These are phyloP conservation scores for Heloderma charlesbogerti DNA, from an alignment of 2,113 vertebrate species.

Conservation along the genomic window DNA sequence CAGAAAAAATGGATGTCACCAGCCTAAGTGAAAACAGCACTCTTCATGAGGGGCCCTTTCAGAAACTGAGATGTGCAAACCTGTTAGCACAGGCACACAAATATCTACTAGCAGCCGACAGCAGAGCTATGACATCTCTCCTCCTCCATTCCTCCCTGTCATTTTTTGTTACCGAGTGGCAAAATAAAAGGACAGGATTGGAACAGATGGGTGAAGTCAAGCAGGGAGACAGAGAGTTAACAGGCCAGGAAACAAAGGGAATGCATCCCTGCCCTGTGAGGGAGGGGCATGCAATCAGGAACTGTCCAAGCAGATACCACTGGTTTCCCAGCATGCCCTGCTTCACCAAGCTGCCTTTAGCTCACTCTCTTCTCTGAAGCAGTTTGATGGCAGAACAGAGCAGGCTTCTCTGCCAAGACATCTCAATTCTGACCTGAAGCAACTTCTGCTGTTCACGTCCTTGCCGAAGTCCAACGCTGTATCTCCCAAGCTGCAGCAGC, in stretches of 20 bases:
- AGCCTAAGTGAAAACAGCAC: slow-evolving; percentile 48
- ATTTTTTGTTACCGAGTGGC: background rate
- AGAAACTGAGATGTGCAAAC: slow-evolving; percentile 19
- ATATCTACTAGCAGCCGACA: slow-evolving; percentile 23
- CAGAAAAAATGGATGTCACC: slow-evolving; percentile 53
- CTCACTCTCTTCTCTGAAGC: slow-evolving; percentile 1
- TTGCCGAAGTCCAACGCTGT: background rate
- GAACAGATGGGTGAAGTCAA: slow-evolving; percentile 71
- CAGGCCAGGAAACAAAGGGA: slow-evolving; percentile 75
- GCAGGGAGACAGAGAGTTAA: slow-evolving; percentile 74
- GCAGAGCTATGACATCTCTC: background rate
- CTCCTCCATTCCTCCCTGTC: background rate
- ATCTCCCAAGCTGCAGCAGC: background rate
- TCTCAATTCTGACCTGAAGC: background rate
- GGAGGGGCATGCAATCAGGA: slow-evolving; percentile 73
- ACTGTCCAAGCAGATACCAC: slow-evolving; percentile 58
- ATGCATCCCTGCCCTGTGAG: slow-evolving; percentile 63
- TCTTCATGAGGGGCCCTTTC: slow-evolving; percentile 24
- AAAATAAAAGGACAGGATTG: slow-evolving; percentile 48
- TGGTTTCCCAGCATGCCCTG: slow-evolving; percentile 71
- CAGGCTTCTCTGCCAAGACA: background rate
- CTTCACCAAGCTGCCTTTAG: slow-evolving; percentile 33
- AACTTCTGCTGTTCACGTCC: background rate
- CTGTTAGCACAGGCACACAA: slow-evolving; percentile 1
- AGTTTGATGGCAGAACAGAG: background rate